Evolutionary conservation across 2,888 invertebrate genomes (phyloP).

Genomic region (Himalopsyche anomala): DNA sequence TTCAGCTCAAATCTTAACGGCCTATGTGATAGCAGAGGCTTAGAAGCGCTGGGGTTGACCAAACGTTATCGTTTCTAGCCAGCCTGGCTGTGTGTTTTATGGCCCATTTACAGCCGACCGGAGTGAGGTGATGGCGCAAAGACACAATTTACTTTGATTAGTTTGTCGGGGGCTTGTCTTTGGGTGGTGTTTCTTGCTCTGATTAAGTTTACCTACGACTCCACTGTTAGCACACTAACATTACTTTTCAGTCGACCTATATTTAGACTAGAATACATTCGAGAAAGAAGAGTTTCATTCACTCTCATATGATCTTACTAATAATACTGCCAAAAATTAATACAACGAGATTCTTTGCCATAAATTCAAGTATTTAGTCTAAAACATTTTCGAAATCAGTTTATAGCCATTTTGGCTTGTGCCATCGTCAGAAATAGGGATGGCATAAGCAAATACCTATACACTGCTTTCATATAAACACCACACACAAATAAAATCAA

Average conservation of each 20-base stretch:
- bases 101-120: neutral
- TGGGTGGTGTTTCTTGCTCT: neutral
- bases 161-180: neutral
- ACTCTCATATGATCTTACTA: too few relatives aligned
- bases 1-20: neutral
- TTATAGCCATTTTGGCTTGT: too few relatives aligned
- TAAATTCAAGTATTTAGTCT: too few relatives aligned
- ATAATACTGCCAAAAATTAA: too few relatives aligned
- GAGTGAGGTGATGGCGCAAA: neutral
- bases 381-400: too few relatives aligned
- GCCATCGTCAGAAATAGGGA: too few relatives aligned
- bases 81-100: conserved; percentile 6
- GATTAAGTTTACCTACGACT: conserved; percentile 11
- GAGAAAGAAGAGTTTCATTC: too few relatives aligned
- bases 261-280: too few relatives aligned
- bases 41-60: neutral
- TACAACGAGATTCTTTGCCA: too few relatives aligned
- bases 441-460: too few relatives aligned
- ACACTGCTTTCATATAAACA: too few relatives aligned
- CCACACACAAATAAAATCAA: too few relatives aligned
- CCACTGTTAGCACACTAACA: neutral
- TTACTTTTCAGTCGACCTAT: neutral
- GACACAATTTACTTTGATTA: conserved; percentile 22
- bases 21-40: neutral
- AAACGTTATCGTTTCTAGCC: neutral